These are phyloP conservation scores for Talpa occidentalis DNA, from an alignment of 2,113 vertebrate species.

Conservation along the genomic window DNA sequence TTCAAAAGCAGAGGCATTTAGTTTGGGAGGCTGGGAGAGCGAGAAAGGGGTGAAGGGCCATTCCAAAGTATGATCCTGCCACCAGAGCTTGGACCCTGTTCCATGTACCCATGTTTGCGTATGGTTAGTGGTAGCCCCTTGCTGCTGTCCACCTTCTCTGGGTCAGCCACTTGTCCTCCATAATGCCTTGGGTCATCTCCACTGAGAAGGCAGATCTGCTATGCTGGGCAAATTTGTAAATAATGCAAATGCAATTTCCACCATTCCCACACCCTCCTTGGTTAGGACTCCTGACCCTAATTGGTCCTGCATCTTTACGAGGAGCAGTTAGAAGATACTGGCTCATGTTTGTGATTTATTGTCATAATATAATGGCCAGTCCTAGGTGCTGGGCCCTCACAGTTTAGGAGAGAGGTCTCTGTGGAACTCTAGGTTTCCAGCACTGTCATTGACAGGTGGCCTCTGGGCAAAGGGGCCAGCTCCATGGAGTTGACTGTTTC, in stretches of 20 bases:
- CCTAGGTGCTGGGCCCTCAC: background rate
- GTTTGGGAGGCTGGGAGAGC: conserved; percentile 61
- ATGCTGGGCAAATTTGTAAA: conserved; percentile 79
- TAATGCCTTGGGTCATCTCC: background rate
- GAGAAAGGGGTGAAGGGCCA: conserved; percentile 55
- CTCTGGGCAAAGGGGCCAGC: background rate
- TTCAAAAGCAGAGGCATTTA: conserved; percentile 48
- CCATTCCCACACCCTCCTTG: background rate
- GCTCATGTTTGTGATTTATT: background rate
- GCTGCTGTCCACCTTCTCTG: conserved; percentile 68
- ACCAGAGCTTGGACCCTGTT: conserved; percentile 41
- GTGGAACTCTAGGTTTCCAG: background rate
- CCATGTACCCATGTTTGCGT: conserved; percentile 44
- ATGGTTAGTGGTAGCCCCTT: conserved; percentile 71
- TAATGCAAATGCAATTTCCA: conserved; percentile 60
- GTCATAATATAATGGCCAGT: background rate
- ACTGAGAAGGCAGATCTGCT: conserved; percentile 63
- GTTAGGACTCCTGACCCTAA: conserved; percentile 37
- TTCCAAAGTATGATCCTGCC: conserved; percentile 34
- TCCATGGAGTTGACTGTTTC: conserved; percentile 47
- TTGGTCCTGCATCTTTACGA: background rate
- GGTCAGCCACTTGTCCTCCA: conserved; percentile 52
- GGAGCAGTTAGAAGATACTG: conserved; percentile 3
- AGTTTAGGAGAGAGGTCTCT: background rate
- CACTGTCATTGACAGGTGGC: background rate